A percentile compares a stretch with the other conserved stretches of the same genome.
Conservation (phyloP, 2,888 invertebrate genomes). For the Nematopogon swammerdamellus region DNA sequence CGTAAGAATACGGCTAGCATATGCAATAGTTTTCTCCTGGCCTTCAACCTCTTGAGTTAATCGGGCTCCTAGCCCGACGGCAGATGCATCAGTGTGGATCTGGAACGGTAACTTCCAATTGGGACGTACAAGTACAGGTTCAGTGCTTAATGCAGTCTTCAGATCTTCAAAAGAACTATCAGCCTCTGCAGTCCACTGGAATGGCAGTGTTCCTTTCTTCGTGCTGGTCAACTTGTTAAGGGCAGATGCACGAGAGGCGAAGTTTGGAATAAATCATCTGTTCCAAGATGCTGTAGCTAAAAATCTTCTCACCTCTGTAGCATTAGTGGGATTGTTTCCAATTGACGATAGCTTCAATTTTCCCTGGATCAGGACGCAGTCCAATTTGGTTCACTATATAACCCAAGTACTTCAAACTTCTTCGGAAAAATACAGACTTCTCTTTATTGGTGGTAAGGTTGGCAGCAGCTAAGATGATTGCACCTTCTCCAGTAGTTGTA, state of each 20-base stretch:
- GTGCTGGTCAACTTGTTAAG: background rate
- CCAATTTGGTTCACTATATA: conserved; percentile 13
- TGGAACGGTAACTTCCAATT: background rate
- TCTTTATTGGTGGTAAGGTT: conserved; percentile 12
- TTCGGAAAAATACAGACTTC: conserved; percentile 9
- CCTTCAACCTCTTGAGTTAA: background rate
- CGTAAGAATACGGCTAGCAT: conserved; percentile 9
- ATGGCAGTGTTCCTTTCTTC: background rate
- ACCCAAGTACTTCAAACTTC: background rate
- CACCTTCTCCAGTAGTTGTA: background rate
- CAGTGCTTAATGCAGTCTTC: background rate
- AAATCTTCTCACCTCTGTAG: background rate
- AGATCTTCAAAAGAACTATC: background rate
- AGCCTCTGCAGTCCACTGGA: background rate
- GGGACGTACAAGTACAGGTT: background rate
- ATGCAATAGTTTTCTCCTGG: conserved; percentile 3
- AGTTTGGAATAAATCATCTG: background rate
- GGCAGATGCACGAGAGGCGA: background rate
- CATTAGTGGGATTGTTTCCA: conserved; percentile 12
- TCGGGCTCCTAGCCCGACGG: background rate
- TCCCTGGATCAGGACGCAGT: conserved; percentile 13
- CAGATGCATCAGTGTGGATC: background rate
- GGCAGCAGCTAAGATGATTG: conserved; percentile 2
- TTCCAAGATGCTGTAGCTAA: background rate
- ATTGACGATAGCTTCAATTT: conserved; percentile 13